These are phyloP conservation scores for Diloba caeruleocephala DNA, from an alignment of 2,888 invertebrate genomes.

Conservation along the genomic window DNA sequence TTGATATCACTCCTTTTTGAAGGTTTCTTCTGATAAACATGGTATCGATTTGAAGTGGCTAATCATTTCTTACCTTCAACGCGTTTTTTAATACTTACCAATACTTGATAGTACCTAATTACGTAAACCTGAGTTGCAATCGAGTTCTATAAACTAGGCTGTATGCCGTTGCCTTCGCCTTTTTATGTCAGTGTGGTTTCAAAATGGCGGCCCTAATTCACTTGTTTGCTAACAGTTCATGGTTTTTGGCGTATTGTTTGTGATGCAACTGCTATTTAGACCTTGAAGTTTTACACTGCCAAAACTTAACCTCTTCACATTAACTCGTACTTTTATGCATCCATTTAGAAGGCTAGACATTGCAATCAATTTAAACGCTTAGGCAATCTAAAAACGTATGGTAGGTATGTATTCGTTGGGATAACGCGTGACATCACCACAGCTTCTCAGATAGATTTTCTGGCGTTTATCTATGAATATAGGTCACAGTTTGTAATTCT, in stretches of 20 bases:
- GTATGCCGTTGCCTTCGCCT: conserved; percentile 29
- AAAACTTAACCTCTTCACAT: background rate
- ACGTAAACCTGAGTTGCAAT: conserved; percentile 35
- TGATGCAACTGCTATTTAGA: background rate
- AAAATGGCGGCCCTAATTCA: conserved; percentile 44
- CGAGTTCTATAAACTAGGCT: conserved; percentile 45
- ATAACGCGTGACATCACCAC: conserved; percentile 1
- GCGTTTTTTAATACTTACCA: conserved; percentile 15
- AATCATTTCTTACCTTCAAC: background rate
- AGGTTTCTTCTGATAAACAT: no score
- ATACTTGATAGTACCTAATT: conserved; percentile 1
- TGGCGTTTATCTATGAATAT: background rate
- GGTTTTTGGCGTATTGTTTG: conserved; percentile 20
- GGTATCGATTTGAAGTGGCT: conserved; percentile 3
- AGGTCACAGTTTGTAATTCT: conserved; percentile 3
- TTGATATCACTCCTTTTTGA: no score
- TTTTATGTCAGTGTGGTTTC: conserved; percentile 43
- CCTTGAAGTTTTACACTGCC: background rate
- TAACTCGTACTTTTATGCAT: background rate
- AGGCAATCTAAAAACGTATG: no score
- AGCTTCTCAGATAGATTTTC: background rate
- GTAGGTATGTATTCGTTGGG: no score
- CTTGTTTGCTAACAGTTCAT: conserved; percentile 34
- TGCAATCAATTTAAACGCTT: no score
- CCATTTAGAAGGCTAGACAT: background rate